phyloP scores from a whole-genome alignment of 2,797 vertebrate species.

The Pangasius macronema region DNA sequence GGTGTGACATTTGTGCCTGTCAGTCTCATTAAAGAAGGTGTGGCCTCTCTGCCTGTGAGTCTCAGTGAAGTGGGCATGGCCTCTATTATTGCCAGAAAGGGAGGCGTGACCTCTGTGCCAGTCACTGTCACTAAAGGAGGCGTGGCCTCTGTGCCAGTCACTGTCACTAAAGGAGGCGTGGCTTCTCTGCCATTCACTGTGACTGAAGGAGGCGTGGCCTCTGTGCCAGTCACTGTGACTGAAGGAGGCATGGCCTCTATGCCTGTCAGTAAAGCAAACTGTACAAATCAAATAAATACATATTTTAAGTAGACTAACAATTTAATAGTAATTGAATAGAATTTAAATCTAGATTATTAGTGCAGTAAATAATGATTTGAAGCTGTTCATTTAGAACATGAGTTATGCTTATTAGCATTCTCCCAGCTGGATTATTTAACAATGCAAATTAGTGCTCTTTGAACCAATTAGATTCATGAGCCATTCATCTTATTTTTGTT shows the following conservation, averaged over 20 bases:
- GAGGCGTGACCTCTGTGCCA: not conserved
- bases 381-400: not conserved
- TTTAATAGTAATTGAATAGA: too few species aligned
- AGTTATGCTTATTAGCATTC: not conserved
- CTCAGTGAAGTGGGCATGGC: not conserved
- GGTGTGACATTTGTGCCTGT: not conserved
- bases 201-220: not conserved
- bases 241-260: not conserved
- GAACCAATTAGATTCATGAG: not conserved
- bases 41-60: not conserved
- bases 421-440: constrained; percentile 11
- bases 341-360: not conserved
- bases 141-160: too few species aligned
- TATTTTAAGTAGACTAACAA: not conserved
- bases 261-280: not conserved
- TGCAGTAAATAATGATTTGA: not conserved
- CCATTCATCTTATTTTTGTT: constrained; percentile 1
- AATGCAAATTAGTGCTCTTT: not conserved
- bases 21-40: not conserved
- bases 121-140: not conserved
- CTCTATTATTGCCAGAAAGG: not conserved
- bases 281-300: not conserved
- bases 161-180: not conserved
- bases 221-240: not conserved
- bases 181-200: not conserved